These are phyloP conservation scores for Drosophila monieri DNA, from an alignment of 2,888 invertebrate species.

Conservation along the genomic window DNA sequence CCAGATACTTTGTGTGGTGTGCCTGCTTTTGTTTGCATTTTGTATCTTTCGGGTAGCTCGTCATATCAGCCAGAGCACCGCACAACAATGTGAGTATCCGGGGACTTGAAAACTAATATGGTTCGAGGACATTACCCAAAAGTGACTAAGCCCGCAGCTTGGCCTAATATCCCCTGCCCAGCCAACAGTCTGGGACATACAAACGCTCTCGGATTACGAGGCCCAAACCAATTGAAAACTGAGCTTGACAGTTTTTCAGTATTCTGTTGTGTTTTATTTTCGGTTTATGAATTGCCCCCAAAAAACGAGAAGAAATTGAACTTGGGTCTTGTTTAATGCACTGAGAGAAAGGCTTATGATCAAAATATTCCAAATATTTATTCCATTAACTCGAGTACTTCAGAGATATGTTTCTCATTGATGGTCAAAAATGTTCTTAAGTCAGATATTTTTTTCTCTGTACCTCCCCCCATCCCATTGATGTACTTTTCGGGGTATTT, in stretches of 20 bases:
- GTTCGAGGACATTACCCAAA: constrained; percentile 57
- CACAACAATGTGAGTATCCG: constrained; percentile 30
- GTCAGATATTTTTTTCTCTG: constrained; percentile 8
- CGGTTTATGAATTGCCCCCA: constrained; percentile 62
- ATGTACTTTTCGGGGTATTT: constrained; percentile 27
- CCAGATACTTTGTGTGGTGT: background rate
- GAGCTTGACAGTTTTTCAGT: constrained; percentile 65
- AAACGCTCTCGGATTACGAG: constrained; percentile 67
- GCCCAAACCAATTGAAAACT: constrained; percentile 72
- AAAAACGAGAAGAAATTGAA: constrained; percentile 55
- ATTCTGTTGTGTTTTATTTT: constrained; percentile 53
- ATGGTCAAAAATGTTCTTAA: background rate
- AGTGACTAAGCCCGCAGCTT: constrained; percentile 73
- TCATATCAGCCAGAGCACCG: constrained; percentile 68
- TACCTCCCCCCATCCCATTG: background rate
- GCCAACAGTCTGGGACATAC: constrained; percentile 29
- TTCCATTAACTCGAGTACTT: too few relatives aligned
- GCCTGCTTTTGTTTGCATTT: constrained; percentile 29
- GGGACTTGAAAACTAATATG: constrained; percentile 72
- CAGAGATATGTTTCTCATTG: too few relatives aligned
- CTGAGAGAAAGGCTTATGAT: background rate
- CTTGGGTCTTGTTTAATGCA: constrained; percentile 48
- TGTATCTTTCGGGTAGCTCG: constrained; percentile 61
- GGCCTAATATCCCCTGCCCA: constrained; percentile 33
- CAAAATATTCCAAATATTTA: too few relatives aligned